Evolutionary conservation across 2,888 invertebrate species (phyloP).

Genomic region (Stratiomys singularior): DNA sequence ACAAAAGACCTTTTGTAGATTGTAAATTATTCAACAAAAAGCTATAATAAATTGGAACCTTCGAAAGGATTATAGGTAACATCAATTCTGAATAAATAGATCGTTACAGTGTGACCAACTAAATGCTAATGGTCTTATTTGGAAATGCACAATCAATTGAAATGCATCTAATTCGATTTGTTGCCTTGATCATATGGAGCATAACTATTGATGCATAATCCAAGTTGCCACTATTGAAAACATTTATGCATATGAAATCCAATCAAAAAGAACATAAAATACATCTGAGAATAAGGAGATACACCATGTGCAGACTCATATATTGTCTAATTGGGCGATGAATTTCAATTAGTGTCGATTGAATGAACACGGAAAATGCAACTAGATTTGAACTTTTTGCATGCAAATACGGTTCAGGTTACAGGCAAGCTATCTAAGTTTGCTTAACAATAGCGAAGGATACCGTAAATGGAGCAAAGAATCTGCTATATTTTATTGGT

Average conservation of each 20-base stretch:
- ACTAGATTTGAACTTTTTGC: slow-evolving; percentile 26
- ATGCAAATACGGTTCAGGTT: not conserved
- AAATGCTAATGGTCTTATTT: not conserved
- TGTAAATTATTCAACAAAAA: not conserved
- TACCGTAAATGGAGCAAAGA: slow-evolving; percentile 41
- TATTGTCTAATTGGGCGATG: slow-evolving; percentile 46
- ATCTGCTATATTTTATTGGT: slow-evolving; percentile 30
- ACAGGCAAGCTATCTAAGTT: not conserved
- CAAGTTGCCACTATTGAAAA: not conserved
- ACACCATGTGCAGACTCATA: not conserved
- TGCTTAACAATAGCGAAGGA: slow-evolving; percentile 1
- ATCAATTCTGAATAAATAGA: not conserved
- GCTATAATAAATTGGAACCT: not conserved
- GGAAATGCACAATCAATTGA: not conserved
- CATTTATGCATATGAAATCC: not conserved
- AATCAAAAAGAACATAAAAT: slow-evolving; percentile 21
- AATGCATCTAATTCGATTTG: not conserved
- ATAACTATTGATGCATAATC: not conserved
- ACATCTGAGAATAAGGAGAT: too few relatives aligned
- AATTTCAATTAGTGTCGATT: slow-evolving; percentile 51
- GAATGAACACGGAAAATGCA: slow-evolving; percentile 48
- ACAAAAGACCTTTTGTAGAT: too few relatives aligned
- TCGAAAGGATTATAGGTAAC: not conserved
- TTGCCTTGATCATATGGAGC: slow-evolving; percentile 20
- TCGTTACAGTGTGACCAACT: not conserved